Base-by-base conservation (phyloP, 2,113 vertebrate species). In the Channa maculata region DNA sequence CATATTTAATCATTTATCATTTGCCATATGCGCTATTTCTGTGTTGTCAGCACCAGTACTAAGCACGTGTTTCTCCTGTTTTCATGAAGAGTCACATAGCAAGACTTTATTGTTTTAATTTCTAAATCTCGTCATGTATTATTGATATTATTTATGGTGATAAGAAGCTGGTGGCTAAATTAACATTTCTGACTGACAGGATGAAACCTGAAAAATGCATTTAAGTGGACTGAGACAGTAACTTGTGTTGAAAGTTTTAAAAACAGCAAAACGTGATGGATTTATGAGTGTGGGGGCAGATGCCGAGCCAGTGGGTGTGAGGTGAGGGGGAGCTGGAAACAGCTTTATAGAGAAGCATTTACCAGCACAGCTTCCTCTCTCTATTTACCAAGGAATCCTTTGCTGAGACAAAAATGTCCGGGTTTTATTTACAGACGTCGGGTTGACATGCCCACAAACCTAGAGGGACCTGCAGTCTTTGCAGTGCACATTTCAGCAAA, bases 351-450 rank as follows among this genome's bases (percentile, higher is more conserved):
- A 46, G 46, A 74, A 52, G 6, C n/a, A 63, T 69, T 66, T 62
- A 66, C 13, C 50, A 60, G 44, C 55, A 63, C 24, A 58, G 14
- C 46, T 59, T 71, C n/a, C 15, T 46, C 57, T 39, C 10, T 37
- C 11, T 65, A 15, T 73, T 78, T 64, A 64, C 41, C 2, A 6
- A 66, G 51, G 34, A 75, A 63, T 53, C 13, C 10, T 46, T 10
- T n/a, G 54, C 44, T 51, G 9, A 58, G 65, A 43, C 33, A 11
- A 43, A 71, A 75, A 66, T 1, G 36, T 38, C 53, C 50, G 60
- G 12, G 52, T 78, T 0, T 15, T 55, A 67, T 75, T 67, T 71
- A 48, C 51, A 75, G 76, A 38, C 66, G 64, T 54, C 6, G 8
- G 33, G 37, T 41, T 57, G 55, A 75, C 49, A 37, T 69, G 59